Conservation (phyloP, 2,113 vertebrate genomes). For the Pachyramphus minor region DNA sequence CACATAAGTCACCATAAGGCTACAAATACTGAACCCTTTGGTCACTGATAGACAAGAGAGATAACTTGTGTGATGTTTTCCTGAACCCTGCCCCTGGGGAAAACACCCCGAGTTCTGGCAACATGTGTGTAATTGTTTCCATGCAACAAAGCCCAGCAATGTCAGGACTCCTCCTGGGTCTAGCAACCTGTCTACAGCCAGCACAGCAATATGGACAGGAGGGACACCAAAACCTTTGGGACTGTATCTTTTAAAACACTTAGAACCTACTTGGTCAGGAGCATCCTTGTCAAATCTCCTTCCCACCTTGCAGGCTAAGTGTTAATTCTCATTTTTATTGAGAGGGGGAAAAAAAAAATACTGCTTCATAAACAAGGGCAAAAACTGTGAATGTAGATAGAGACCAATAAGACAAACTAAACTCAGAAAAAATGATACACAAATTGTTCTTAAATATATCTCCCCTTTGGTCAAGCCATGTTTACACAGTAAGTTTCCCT, state of each 20-base stretch:
- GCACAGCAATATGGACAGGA: neutral
- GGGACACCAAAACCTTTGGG: neutral
- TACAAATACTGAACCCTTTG: neutral
- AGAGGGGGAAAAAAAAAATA: neutral
- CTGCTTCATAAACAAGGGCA: neutral
- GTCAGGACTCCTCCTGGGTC: neutral
- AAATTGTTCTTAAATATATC: neutral
- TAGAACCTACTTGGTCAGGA: neutral
- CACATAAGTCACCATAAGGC: neutral
- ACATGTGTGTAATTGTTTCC: fast-evolving
- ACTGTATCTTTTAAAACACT: neutral
- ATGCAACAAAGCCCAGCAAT: neutral
- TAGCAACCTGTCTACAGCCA: neutral
- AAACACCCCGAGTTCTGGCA: neutral
- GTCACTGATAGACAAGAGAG: neutral
- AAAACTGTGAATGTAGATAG: neutral
- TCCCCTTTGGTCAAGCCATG: neutral
- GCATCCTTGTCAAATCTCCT: neutral
- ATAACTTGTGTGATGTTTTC: neutral
- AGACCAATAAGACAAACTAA: neutral
- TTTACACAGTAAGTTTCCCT: neutral
- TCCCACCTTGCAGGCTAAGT: neutral
- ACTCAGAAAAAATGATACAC: neutral
- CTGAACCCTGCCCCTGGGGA: neutral
- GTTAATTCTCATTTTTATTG: neutral